Evolutionary conservation across 2,888 invertebrate genomes (phyloP), one percentile per base, ranked within the genome.

Genomic region (Dasysyrphus albostriatus): DNA sequence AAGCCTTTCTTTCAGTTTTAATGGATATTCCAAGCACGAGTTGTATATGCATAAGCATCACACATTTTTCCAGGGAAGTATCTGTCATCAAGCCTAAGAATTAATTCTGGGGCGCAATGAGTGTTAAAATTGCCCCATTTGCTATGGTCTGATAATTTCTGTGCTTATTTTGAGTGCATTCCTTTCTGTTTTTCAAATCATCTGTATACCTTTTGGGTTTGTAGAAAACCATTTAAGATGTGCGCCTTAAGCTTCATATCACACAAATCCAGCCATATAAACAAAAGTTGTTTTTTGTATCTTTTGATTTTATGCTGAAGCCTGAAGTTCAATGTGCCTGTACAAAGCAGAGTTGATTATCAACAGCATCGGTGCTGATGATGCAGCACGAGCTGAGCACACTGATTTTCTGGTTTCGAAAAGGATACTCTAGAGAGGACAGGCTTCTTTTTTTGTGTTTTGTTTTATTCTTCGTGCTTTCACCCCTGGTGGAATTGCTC

Each of bases 21-120:
- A 82, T 85, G 82, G 77, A 78, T 82, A 85, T 78, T 85, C 58
- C 49, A 82, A 70, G 77, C 85, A 85, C 85, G 85, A 82, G 82
- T 82, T 76, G 61, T 65, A 69, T 65, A 69, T 61, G 49, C 65
- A 32, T 56, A 51, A 12, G 32, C 70, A 72, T 34, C 49, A 65
- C 19, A 74, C 19, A 74, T 32, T 39, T 47, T n/a, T 5, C 5
- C 51, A 54, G 69, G 51, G 54, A 0, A 1, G 69, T n/a, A 39
- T 39, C n/a, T 39, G 3, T 2, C 29, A 32, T 61, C 29, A 4
- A 16, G 29, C 6, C 1, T 14, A 6, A 54, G 4, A 32, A 32
- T 7, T n/a, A 14, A 54, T 0, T 29, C 14, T 14, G 54, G 34
- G 34, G 34, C 58, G 5, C 5, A 34, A 34, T 16, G 0, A 54